phyloP scores from a whole-genome alignment of 2,888 invertebrate genomes.

The Trypoxylon attenuatum region DNA sequence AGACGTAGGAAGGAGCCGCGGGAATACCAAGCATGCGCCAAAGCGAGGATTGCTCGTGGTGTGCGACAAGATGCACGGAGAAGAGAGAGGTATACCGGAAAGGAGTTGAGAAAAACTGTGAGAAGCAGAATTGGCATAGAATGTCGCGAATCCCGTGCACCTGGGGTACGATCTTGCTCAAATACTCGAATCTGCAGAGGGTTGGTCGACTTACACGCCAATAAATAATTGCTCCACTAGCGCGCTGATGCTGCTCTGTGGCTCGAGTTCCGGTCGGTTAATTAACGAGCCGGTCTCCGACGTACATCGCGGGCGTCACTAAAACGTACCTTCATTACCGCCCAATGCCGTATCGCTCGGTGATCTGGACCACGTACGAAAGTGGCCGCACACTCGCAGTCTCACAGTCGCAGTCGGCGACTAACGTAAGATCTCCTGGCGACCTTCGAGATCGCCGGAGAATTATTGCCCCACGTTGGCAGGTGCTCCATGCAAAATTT shows the following conservation, averaged over 20 bases:
- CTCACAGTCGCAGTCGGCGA: too few relatives aligned
- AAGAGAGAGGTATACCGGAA: slow-evolving; percentile 16
- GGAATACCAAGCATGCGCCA: slow-evolving; percentile 10
- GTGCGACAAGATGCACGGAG: neutral
- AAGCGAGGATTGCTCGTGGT: slow-evolving; percentile 2
- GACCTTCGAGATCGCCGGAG: too few relatives aligned
- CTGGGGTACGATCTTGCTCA: too few relatives aligned
- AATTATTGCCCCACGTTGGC: too few relatives aligned
- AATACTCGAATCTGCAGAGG: too few relatives aligned
- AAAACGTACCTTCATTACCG: slow-evolving; percentile 56
- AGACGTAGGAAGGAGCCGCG: slow-evolving; percentile 36
- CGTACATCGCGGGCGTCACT: slow-evolving; percentile 52
- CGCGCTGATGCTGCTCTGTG: slow-evolving; percentile 42
- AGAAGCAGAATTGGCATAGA: slow-evolving; percentile 5
- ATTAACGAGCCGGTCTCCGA: slow-evolving; percentile 56
- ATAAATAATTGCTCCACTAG: slow-evolving; percentile 57
- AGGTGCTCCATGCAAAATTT: too few relatives aligned
- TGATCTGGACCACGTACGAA: slow-evolving; percentile 33
- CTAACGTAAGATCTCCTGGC: too few relatives aligned
- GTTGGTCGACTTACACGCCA: slow-evolving; percentile 35
- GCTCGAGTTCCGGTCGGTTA: slow-evolving; percentile 53
- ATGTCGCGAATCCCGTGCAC: too few relatives aligned
- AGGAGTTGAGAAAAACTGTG: slow-evolving; percentile 11
- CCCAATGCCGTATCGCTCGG: slow-evolving; percentile 38
- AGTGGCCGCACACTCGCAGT: too few relatives aligned